Evolutionary conservation across 2,113 vertebrate species (phyloP), one percentile per base, ranked within the genome.

Genomic region (Oreochromis tanganicae): DNA sequence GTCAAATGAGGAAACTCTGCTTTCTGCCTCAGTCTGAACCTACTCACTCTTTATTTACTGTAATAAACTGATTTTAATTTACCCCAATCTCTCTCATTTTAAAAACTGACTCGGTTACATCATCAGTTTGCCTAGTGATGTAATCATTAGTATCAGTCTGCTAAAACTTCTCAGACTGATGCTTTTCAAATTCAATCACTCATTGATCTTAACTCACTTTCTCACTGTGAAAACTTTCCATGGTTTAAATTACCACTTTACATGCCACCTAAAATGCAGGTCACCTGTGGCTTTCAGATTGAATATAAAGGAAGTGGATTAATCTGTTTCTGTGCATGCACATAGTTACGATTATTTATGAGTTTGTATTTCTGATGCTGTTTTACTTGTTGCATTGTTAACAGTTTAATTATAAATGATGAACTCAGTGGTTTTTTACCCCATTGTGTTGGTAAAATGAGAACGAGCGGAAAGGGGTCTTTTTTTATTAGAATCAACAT

Each of bases 351-450:
- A 21, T 2, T 73, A 27, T 48, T 56, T 41, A 34, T 11, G 13
- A 32, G 9, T 81, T 90, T 57, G 50, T 80, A 41, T 56, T 83
- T 84, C n/a, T 61, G 78, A 80, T 80, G 84, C 75, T 83, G 2
- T 4, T 80, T 54, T 75, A 34, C 7, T 19, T 63, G 43, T 36
- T 88, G 41, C 66, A 36, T 19, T 90, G 85, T 90, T 86, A 88
- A 82, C 57, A 27, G 38, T 46, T 16, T 24, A 73, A 73, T 10
- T 57, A 9, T 83, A 17, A 87, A 48, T 57, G 27, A n/a, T 81
- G 34, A 87, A 52, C 43, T 93, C 85, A 92, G 16, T 43, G 29
- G 82, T 95, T 93, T 94, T 93, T 32, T 24, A 85, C 73, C 50
- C 81, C 59, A 29, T 38, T 19, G 7, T 48, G 80, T 7, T 34